Percentiles rank a stretch among this genome's conserved stretches.
These are phyloP conservation scores for Leptopilina syphax DNA, from an alignment of 2,888 invertebrate species.

Conservation along the genomic window DNA sequence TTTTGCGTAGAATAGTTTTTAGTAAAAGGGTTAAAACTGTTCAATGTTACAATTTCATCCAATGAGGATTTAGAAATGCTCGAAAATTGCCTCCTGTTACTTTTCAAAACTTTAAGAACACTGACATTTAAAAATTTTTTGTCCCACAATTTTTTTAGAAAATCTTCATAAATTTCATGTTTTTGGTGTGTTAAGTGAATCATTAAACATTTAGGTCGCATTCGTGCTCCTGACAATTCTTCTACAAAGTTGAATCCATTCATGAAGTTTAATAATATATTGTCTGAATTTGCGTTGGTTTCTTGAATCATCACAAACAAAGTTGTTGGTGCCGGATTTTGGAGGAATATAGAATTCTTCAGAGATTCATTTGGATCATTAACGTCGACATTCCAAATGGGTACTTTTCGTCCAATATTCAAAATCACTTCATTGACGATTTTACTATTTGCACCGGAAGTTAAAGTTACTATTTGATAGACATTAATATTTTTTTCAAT, in stretches of 20 bases:
- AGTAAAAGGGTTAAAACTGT: neutral
- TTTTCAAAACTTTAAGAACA: neutral
- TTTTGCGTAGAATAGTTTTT: no score
- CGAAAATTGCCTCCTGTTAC: neutral
- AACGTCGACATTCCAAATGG: neutral
- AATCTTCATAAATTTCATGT: neutral
- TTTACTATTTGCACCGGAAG: neutral
- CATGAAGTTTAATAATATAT: neutral
- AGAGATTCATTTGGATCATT: neutral
- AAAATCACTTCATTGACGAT: neutral
- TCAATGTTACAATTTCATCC: neutral
- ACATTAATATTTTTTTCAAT: neutral
- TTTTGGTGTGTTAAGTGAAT: neutral
- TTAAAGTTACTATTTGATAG: neutral
- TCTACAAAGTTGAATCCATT: neutral
- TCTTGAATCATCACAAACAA: neutral
- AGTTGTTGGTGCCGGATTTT: neutral
- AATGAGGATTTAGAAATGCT: neutral
- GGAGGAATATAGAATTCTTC: neutral
- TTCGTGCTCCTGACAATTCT: neutral
- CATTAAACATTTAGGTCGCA: neutral
- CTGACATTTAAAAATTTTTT: neutral
- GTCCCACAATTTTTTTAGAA: neutral
- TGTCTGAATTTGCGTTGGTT: neutral
- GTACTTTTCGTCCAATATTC: neutral